phyloP scores from a whole-genome alignment of 2,113 vertebrate genomes.

The Forbesichthys papilliferus region DNA sequence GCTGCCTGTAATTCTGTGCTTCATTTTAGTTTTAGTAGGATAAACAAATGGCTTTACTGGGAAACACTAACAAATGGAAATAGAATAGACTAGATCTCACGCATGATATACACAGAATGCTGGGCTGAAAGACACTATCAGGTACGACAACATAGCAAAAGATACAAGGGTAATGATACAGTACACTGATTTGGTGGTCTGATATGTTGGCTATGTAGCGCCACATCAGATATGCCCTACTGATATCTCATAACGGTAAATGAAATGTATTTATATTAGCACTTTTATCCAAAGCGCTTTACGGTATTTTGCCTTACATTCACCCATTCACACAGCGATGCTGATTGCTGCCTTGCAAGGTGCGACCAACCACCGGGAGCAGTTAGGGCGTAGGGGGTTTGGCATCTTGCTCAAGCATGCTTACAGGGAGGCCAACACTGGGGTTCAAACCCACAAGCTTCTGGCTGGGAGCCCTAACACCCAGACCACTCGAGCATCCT shows the following conservation, averaged over 20 bases:
- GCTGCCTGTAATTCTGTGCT: background rate
- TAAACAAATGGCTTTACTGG: constrained; percentile 17
- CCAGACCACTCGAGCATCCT: too few species aligned
- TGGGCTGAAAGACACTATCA: background rate
- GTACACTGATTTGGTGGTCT: background rate
- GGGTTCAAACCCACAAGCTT: too few species aligned
- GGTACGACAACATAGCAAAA: background rate
- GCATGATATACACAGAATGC: background rate
- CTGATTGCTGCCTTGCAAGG: too few species aligned
- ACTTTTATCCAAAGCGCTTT: background rate
- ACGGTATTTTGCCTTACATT: too few species aligned
- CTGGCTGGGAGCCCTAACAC: too few species aligned
- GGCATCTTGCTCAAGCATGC: too few species aligned
- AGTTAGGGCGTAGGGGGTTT: too few species aligned
- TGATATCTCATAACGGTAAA: background rate
- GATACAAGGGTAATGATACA: background rate
- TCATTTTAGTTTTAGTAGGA: constrained; percentile 16
- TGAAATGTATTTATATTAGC: background rate
- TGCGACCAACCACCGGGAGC: too few species aligned
- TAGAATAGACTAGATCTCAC: background rate
- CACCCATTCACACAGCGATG: too few species aligned
- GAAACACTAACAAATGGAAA: constrained; percentile 7
- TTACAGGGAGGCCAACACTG: too few species aligned
- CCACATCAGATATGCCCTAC: background rate
- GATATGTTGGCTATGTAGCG: background rate